Base-by-base conservation (phyloP, 2,797 vertebrate genomes). In the Nyctalus aviator region DNA sequence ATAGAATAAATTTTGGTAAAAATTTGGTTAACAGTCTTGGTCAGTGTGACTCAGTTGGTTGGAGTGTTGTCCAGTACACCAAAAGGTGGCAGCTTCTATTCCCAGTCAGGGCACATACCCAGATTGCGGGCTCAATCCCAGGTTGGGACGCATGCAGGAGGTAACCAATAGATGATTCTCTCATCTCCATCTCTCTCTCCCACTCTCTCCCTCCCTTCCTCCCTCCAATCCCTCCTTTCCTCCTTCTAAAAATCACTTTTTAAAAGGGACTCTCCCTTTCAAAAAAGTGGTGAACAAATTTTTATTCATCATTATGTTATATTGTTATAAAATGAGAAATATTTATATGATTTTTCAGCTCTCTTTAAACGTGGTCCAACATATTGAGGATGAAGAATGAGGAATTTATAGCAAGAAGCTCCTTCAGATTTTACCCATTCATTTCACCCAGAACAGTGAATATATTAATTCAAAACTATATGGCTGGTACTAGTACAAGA, bases 281-380 rank as follows among this genome's bases (percentile, higher is more conserved):
- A 68, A 68, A 66, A 68, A 35, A 66, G 32, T 66, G 41, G 59
- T 82, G 44, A 64, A 32, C 20, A 64, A 46, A 15, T 15, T 15
- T 35, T 44, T 59, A 53, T 71, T 73, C 50, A 84, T 68, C 21
- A 37, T 83, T 86, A 62, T 90, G 86, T 82, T 90, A 35, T 18
- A 88, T 44, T 77, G 82, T 64, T 82, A 83, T n/a, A 68, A 76
- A 84, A 68, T 88, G 15, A 83, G 20, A 86, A 93, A 59, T 10
- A 23, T 32, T 81, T 71, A n/a, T 20, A 72, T 41, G 44, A 76
- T 64, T 86, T 86, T 3, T 6, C 44, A 30, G 13, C 13, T 81
- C 79, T 85, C 48, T 89, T 76, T 71, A 85, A 44, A 85, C 1
- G 10, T 20, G n/a, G 21, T 46, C 17, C 73, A 84, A 82, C 18